Evolutionary conservation across 2,888 invertebrate genomes (phyloP), one percentile per base, ranked within the genome.

Genomic region (Fragum fragum): DNA sequence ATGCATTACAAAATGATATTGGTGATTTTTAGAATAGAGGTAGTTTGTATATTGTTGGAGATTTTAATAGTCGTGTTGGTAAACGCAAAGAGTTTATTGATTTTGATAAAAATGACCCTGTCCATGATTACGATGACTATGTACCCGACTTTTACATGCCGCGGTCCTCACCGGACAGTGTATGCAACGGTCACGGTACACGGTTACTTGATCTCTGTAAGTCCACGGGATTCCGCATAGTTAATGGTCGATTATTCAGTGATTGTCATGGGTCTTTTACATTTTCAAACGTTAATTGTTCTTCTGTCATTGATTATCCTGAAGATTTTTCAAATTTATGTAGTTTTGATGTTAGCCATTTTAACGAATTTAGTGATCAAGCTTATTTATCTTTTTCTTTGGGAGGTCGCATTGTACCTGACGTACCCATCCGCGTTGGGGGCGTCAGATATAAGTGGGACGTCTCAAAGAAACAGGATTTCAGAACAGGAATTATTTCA

Each of bases 41-140:
- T 28, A 21, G 18, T 23, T 70, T 83, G 5, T 73, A 29, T 71
- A 36, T 83, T 32, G 29, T 42, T 7, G 83, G 83, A 39, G 83
- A 83, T 71, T 57, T 66, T 21, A 80, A 80, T 63, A 32, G 55
- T 39, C 69, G 76, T 21, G 68, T 73, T 29, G 83, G 79, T 57
- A 5, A 16, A 16, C 23, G 59, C 36, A 36, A 59, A 32, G 72
- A 72, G 11, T 72, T 39, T 36, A 72, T 72, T 23, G 28, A 11
- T 9, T 59, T 42, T 72, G 72, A 72, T n/a, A 23, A 39, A 26
- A 16, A 32, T 28, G 26, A 59, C 21, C 18, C 16, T 18, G 9
- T 29, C 36, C 9, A 16, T 59, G 72, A 72, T 36, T n/a, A 36
- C 21, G 39, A 26, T 16, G 28, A 59, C 16, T 72, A 72, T 26